Conservation (phyloP, 2,888 invertebrate genomes). For the Hypolimnas misippus region DNA sequence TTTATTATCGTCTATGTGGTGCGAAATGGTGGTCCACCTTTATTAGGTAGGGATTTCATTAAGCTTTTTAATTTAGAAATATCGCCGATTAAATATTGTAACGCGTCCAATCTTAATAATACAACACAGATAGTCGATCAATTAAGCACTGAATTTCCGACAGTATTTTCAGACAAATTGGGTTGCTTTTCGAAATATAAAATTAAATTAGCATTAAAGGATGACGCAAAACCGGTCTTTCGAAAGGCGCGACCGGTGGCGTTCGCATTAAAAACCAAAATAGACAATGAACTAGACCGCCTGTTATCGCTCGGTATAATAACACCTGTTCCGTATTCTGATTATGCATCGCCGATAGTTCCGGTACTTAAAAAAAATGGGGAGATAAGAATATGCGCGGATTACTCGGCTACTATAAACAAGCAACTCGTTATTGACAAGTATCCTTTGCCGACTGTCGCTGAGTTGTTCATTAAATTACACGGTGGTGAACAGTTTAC, state of each 20-base stretch:
- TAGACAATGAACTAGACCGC: constrained; percentile 35
- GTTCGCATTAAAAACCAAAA: constrained; percentile 39
- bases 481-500: constrained; percentile 37
- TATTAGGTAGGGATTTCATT: too few relatives aligned
- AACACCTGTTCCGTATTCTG: constrained; percentile 35
- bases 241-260: constrained; percentile 34
- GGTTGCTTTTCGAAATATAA: too few relatives aligned
- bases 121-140: too few relatives aligned
- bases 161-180: too few relatives aligned
- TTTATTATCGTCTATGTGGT: too few relatives aligned
- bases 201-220: too few relatives aligned
- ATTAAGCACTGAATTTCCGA: too few relatives aligned
- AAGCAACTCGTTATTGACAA: constrained; percentile 43
- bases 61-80: too few relatives aligned
- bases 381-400: constrained; percentile 37
- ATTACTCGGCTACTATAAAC: constrained; percentile 44
- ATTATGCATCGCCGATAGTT: constrained; percentile 40
- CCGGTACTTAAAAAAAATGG: constrained; percentile 42
- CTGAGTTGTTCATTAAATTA: constrained; percentile 41
- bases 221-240: constrained; percentile 17
- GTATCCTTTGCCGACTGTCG: constrained; percentile 42
- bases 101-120: too few relatives aligned
- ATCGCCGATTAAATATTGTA: too few relatives aligned
- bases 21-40: too few relatives aligned
- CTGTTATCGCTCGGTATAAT: constrained; percentile 36